phyloP scores from a whole-genome alignment of 2,888 invertebrate species.

The Rotaria sp. region DNA sequence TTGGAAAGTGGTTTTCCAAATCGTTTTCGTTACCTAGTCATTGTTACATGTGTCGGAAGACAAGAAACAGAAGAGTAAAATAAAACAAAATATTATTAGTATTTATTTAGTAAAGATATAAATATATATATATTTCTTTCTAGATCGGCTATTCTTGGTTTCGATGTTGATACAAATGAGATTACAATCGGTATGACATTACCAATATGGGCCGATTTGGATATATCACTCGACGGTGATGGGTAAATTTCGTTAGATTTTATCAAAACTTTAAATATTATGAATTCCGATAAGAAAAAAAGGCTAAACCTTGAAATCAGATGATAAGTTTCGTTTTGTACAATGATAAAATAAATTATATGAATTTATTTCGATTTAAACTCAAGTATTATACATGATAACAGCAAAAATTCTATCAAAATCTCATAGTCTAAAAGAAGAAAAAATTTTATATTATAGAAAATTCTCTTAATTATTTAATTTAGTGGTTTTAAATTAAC shows the following conservation, averaged over 20 bases:
- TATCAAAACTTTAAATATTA: too few species aligned
- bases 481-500: slow-evolving; percentile 38
- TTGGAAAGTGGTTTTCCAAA: slow-evolving; percentile 29
- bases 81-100: too few species aligned
- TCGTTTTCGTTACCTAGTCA: slow-evolving; percentile 25
- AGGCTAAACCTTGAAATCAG: too few species aligned
- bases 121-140: not conserved
- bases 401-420: too few species aligned
- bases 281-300: too few species aligned
- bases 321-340: too few species aligned
- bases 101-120: not conserved
- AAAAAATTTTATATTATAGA: not conserved
- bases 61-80: slow-evolving; percentile 26
- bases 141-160: slow-evolving; percentile 29
- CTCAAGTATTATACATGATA: too few species aligned
- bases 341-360: too few species aligned
- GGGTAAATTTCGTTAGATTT: not conserved
- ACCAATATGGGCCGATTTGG: slow-evolving; percentile 39
- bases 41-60: slow-evolving; percentile 20
- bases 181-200: slow-evolving; percentile 34
- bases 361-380: too few species aligned
- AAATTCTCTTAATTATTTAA: not conserved
- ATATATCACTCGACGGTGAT: slow-evolving; percentile 39
- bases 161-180: not conserved
- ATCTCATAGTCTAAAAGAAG: too few species aligned